Base-by-base conservation (phyloP, 2,113 vertebrate genomes). In the Neoarius graeffei region DNA sequence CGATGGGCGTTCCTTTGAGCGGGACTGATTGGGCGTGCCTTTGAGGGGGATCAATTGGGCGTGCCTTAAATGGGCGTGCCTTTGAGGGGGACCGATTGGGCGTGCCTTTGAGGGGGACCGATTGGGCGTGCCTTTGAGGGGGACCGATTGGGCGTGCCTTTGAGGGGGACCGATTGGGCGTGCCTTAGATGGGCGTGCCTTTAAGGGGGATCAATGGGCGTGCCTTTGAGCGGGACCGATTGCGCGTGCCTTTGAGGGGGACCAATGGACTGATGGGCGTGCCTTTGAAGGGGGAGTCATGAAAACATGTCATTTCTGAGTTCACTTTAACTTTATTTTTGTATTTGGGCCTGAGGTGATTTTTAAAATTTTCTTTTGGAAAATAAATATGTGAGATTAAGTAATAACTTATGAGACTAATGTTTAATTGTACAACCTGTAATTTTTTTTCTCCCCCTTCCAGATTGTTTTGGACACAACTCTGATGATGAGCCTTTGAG, bases 401-500 rank as follows among this genome's bases (percentile, higher is more conserved):
- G 25, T 66, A n/a, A 13, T 66, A 66, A 71, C 1, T 30, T 35
- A 14, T 71, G 14, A 30, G 67, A 69, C 4, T 17, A 27, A 69
- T 35, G 17, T 20, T 19, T 73, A 42, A 20, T 73, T 35, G 9
- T 17, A 8, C 35, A 73, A 30, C 67, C 6, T 42, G 4, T 67
- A 30, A 17, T 54, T 20, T 4, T 56, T 73, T 74, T 76, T 48
- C 66, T 35, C 42, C 42, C 42, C 42, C 42, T 42, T 30, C 2
- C 27, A 86, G 85, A 80, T 17, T 67, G 59, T 54, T 50, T 76
- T 56, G 76, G 19, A 80, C 74, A 80, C 60, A 80, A 54, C 60
- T 66, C 85, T 30, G 85, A 86, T 20, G 48, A 23, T 4, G 85
- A 86, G 25, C 73, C 85, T 54, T 59, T 64, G 76, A 86, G 73